Evolutionary conservation across 2,797 vertebrate genomes (phyloP).

Genomic region (Podargus strigoides): DNA sequence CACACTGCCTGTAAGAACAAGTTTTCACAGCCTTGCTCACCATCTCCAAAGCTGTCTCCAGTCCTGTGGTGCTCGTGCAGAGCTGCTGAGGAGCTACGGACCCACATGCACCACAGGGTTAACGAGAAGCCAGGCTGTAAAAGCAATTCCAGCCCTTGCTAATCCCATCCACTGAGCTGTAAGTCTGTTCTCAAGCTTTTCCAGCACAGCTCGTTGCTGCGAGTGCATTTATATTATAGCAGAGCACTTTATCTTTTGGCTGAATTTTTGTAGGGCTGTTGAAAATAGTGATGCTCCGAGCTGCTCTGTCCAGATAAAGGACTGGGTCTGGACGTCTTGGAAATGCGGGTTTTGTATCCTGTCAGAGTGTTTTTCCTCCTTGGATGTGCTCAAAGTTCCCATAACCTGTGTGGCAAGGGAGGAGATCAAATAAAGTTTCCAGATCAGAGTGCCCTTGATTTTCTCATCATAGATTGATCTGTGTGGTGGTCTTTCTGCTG

Average conservation of each 20-base stretch:
- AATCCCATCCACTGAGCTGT: neutral
- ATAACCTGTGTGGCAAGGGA: accelerated
- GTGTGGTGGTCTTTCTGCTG: neutral
- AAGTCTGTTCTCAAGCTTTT: neutral
- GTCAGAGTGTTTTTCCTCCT: neutral
- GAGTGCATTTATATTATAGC: neutral
- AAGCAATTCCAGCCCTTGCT: constrained; percentile 20
- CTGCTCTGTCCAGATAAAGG: neutral
- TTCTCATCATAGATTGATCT: neutral
- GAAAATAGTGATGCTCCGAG: neutral
- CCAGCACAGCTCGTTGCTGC: neutral
- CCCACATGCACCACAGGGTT: neutral
- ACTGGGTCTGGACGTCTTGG: neutral
- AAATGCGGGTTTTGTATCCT: neutral
- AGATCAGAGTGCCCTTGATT: neutral
- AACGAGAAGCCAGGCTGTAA: neutral
- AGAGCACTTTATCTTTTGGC: neutral
- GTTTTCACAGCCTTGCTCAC: neutral
- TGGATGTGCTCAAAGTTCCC: neutral
- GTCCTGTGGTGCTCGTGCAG: neutral
- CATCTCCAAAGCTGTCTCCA: neutral
- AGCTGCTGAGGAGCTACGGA: neutral
- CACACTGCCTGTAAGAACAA: neutral
- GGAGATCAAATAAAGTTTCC: neutral
- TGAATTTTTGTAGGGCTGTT: neutral